These are phyloP conservation scores for Caenorhabditis macrosperma DNA, from an alignment of 2,888 invertebrate species.

Conservation along the genomic window DNA sequence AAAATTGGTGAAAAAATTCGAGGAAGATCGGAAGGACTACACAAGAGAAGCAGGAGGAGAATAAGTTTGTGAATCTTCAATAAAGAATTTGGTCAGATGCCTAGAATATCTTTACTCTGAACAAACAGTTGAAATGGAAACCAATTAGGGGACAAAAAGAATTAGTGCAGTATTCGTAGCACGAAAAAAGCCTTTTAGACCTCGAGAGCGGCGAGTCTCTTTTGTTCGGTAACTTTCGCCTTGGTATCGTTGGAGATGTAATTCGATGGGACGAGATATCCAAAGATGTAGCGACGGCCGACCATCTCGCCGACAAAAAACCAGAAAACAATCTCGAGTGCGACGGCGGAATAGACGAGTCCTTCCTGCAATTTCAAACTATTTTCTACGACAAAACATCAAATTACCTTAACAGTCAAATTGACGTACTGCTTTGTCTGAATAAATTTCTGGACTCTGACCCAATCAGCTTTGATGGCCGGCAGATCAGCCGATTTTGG, in stretches of 20 bases:
- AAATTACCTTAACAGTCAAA: constrained; percentile 72
- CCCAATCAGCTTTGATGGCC: constrained; percentile 83
- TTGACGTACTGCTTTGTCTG: constrained; percentile 73
- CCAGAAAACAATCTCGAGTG: constrained; percentile 93
- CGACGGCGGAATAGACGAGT: constrained; percentile 91
- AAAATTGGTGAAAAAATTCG: constrained; percentile 15
- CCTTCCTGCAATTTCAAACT: constrained; percentile 84
- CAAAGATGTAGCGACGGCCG: constrained; percentile 92
- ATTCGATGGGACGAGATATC: constrained; percentile 82
- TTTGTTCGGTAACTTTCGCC: constrained; percentile 58
- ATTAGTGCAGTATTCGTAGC: background rate
- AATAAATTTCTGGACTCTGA: constrained; percentile 70
- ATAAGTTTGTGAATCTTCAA: constrained; percentile 1
- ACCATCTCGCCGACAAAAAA: constrained; percentile 97
- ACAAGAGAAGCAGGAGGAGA: constrained; percentile 37
- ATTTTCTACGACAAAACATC: background rate
- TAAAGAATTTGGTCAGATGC: background rate
- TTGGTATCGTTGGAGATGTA: constrained; percentile 72
- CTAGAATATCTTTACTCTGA: constrained; percentile 17
- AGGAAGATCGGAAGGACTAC: constrained; percentile 36
- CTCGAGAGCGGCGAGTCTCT: constrained; percentile 57
- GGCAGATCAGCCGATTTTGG: constrained; percentile 88
- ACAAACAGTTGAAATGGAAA: too few relatives aligned
- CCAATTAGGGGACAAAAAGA: too few relatives aligned
- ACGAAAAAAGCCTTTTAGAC: too few relatives aligned